Base-by-base conservation (phyloP, 2,888 invertebrate genomes). In the Chelonus formosanus region DNA sequence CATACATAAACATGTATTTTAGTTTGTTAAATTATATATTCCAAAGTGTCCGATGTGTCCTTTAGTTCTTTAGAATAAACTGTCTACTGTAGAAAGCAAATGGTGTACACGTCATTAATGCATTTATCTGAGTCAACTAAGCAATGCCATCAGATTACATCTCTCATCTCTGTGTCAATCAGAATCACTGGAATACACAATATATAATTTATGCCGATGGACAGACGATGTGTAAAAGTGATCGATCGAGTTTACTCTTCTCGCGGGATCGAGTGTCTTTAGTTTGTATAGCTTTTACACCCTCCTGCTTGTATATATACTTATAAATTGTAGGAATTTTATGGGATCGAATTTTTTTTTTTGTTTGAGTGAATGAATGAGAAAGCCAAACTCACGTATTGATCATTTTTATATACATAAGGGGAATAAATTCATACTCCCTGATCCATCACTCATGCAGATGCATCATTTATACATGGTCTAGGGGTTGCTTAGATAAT, bases 371-470 rank as follows among this genome's bases (percentile, higher is more conserved):
- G 20, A 44, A 58, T 64, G 52, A 67, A 65, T 65, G 65, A 64
- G 65, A 59, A 50, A 53, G 63, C 10, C 60, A 63, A 54, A 57
- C 63, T 55, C 45, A 50, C 52, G 59, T 59, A 72, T 72, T 72
- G 67, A 72, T 71, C 71, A 67, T 68, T 67, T 67, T 20, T 20
- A 20, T 20, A 32, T 8, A 40, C 52, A 61, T 32, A 43, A 34
- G 45, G 56, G 56, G 40, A 54, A 55, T 57, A 68, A 68, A 72
- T 72, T 72, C 63, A 67, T 61, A 59, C 63, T 62, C 67, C 59
- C 68, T 68, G 66, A 73, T 73, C 71, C 67, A 73, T 73, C 73
- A 73, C 66, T 67, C 54, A 52, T 3, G n/a, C 52, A 52, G 52
- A 10, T 20, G 20, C 40, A 40, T 40, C 40, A 40, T 40, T 40